These are phyloP conservation scores for Plebejus anna DNA, from an alignment of 2,888 invertebrate genomes.

Conservation along the genomic window DNA sequence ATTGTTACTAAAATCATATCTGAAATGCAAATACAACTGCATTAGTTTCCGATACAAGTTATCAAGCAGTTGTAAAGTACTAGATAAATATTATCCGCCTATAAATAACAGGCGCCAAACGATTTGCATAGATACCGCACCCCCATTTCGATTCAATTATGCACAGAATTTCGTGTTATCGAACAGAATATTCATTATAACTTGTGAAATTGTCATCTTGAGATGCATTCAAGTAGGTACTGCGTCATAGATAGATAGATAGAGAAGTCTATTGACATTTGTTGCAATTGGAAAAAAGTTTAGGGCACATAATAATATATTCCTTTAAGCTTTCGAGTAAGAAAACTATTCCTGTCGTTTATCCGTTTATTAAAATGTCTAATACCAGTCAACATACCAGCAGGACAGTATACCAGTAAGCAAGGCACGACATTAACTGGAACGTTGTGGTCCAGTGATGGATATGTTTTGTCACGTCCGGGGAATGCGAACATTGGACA, in stretches of 20 bases:
- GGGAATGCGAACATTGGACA: not conserved
- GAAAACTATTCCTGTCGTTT: too few species aligned
- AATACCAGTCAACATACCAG: too few species aligned
- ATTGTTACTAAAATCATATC: not conserved
- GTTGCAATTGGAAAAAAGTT: too few species aligned
- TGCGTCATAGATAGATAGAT: too few species aligned
- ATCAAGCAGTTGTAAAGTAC: constrained; percentile 24
- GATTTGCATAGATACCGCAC: constrained; percentile 20
- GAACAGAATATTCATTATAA: constrained; percentile 17
- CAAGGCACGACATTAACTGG: constrained; percentile 50
- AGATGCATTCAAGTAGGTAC: not conserved
- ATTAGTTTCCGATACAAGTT: constrained; percentile 1
- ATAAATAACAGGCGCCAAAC: constrained; percentile 25
- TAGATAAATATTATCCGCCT: constrained; percentile 15
- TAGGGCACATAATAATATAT: too few species aligned
- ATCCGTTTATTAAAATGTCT: too few species aligned
- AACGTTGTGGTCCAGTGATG: constrained; percentile 57
- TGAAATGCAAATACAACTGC: not conserved
- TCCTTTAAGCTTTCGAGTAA: too few species aligned
- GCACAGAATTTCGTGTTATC: constrained; percentile 21
- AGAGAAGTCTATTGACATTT: too few species aligned
- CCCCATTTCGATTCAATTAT: constrained; percentile 7
- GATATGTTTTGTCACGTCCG: constrained; percentile 58
- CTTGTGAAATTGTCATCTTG: constrained; percentile 6
- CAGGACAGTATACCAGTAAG: constrained; percentile 36